Evolutionary conservation across 2,888 invertebrate species (phyloP), one percentile per base, ranked within the genome.

Genomic region (Drosophila subsilvestris): DNA sequence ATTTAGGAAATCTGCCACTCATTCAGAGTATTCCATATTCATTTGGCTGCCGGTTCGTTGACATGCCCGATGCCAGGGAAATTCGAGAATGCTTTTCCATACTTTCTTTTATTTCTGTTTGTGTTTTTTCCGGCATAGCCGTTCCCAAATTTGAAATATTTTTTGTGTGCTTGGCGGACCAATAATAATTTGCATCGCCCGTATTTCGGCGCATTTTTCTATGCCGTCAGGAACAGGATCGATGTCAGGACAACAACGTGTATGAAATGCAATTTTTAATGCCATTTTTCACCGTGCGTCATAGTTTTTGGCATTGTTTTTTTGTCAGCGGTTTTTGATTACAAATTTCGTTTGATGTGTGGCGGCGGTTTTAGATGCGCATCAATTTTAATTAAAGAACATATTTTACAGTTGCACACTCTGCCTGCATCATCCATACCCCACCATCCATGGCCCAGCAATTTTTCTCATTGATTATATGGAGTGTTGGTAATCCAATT

Each of bases 121-220:
- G 50, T 43, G 61, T 20, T 44, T 42, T 49, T n/a, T 69, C 72
- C 72, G 53, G 17, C 20, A 12, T 37, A 27, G 44, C 66, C 51
- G 32, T 49, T 70, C 25, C 29, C 71, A 45, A 63, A 71, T 56
- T 51, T 43, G 56, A 63, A 71, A 71, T 47, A 70, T 70, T 63
- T 66, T 48, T 47, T 68, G 70, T 80, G 55, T 57, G 78, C 73
- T 59, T 82, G 77, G 80, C 75, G 80, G 71, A 71, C 85, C 88
- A 86, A 88, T 88, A 83, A 88, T 88, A 88, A 80, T 88, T 89
- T 87, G 78, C 80, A 85, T 86, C 56, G 74, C 85, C 78, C 79
- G 78, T 63, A 58, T 60, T 67, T 67, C 63, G 63, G 56, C 69
- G 61, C 37, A 37, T 37, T 84, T 76, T 76, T 80, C 75, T 74